These are phyloP conservation scores for Anguilla rostrata DNA, from an alignment of 2,113 vertebrate species.

Conservation along the genomic window DNA sequence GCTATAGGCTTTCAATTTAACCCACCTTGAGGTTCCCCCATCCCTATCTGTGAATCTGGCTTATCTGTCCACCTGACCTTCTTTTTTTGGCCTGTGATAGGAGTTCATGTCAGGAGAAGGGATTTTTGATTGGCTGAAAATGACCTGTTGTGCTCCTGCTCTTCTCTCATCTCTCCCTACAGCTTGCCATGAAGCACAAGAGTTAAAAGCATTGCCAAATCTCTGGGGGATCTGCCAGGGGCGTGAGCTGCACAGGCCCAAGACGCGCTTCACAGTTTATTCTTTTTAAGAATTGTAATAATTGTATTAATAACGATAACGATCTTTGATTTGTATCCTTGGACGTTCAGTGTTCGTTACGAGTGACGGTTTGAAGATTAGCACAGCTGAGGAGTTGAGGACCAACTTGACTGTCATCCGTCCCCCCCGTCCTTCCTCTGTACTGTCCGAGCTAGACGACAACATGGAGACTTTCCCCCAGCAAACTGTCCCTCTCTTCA, in stretches of 20 bases:
- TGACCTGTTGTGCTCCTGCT: constrained; percentile 14
- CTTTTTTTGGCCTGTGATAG: background rate
- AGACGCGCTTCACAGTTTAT: constrained; percentile 54
- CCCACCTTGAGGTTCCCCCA: background rate
- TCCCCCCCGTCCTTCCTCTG: background rate
- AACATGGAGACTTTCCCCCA: background rate
- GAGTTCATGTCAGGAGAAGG: background rate
- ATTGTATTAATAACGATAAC: constrained; percentile 47
- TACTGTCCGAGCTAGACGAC: background rate
- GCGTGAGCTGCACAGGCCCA: constrained; percentile 37
- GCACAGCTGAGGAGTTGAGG: background rate
- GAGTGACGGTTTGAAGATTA: constrained; percentile 14
- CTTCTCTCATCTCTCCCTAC: constrained; percentile 54
- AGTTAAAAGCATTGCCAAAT: constrained; percentile 78
- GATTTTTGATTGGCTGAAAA: background rate
- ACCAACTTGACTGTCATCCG: background rate
- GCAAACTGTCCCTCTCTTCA: background rate
- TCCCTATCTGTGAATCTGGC: background rate
- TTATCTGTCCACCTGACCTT: background rate
- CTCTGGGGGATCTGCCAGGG: constrained; percentile 56
- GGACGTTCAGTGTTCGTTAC: constrained; percentile 35
- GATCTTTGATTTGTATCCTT: constrained; percentile 53
- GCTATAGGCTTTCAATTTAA: background rate
- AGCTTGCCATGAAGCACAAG: constrained; percentile 99
- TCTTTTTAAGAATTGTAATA: constrained; percentile 38